Evolutionary conservation across 2,113 vertebrate genomes (phyloP).

Genomic region (Tiliqua scincoides): DNA sequence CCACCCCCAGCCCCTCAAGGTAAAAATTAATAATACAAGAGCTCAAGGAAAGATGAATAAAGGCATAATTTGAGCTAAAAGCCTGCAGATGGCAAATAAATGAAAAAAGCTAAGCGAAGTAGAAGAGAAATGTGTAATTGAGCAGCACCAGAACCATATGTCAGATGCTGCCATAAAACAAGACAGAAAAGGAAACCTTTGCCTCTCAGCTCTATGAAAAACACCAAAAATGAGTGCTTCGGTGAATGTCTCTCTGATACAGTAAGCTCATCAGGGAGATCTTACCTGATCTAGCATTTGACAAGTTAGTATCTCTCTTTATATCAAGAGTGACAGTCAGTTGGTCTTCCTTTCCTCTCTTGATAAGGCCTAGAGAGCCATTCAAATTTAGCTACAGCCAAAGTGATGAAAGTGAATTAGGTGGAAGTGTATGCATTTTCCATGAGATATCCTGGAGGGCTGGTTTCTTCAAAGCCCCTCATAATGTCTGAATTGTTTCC

Average conservation of each 20-base stretch:
- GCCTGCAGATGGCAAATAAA: conserved; percentile 74
- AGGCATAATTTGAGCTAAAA: conserved; percentile 68
- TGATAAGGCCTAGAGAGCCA: background rate
- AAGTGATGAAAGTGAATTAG: conserved; percentile 51
- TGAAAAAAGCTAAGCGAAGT: conserved; percentile 68
- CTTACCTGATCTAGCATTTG: conserved; percentile 56
- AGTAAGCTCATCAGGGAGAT: conserved; percentile 45
- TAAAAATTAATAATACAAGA: conserved; percentile 65
- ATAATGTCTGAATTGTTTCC: conserved; percentile 20
- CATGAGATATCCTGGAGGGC: conserved; percentile 1
- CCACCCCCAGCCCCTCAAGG: background rate
- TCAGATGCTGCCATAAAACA: conserved; percentile 60
- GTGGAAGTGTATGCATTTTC: background rate
- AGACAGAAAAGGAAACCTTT: conserved; percentile 50
- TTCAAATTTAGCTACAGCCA: conserved; percentile 47
- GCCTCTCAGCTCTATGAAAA: conserved; percentile 47
- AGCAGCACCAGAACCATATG: conserved; percentile 60
- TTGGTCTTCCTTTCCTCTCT: conserved; percentile 7
- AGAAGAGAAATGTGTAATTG: conserved; percentile 72
- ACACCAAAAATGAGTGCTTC: conserved; percentile 28
- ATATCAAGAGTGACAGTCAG: conserved; percentile 37
- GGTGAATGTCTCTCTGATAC: conserved; percentile 33
- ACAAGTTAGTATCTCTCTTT: conserved; percentile 59
- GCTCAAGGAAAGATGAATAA: conserved; percentile 64
- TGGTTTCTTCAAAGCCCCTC: conserved; percentile 32